phyloP scores from a whole-genome alignment of 2,797 vertebrate species.

The Halcyon smyrnensis region DNA sequence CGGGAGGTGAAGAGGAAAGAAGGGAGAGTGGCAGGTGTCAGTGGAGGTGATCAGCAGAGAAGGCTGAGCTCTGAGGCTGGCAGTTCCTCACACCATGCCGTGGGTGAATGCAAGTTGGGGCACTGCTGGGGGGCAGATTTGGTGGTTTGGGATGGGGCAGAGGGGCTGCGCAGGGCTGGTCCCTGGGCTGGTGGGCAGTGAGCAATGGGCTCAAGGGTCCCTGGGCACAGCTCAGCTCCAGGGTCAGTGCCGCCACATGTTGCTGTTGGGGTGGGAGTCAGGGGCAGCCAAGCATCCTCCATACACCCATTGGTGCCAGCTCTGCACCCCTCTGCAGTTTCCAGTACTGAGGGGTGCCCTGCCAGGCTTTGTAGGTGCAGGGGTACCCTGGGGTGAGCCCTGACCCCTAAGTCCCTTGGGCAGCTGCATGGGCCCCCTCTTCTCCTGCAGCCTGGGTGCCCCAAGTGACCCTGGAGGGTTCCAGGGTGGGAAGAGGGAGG shows the following conservation, averaged over 20 bases:
- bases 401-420: background rate
- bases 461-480: background rate
- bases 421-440: accelerated
- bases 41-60: background rate
- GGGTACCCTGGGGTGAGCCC: background rate
- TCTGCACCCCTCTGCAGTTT: background rate
- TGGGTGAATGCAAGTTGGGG: background rate
- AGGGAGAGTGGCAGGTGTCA: background rate
- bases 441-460: background rate
- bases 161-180: background rate
- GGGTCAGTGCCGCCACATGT: accelerated
- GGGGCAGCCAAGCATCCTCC: background rate
- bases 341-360: background rate
- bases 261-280: background rate
- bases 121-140: background rate
- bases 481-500: background rate
- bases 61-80: background rate
- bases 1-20: background rate
- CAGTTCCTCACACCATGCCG: accelerated
- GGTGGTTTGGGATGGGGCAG: background rate
- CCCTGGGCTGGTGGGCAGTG: background rate
- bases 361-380: background rate
- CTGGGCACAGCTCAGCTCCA: background rate
- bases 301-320: background rate
- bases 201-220: background rate